A percentile compares a stretch with the other conserved stretches of the same genome.
phyloP scores from a whole-genome alignment of 2,797 vertebrate species.

The Rhynchotus rufescens region DNA sequence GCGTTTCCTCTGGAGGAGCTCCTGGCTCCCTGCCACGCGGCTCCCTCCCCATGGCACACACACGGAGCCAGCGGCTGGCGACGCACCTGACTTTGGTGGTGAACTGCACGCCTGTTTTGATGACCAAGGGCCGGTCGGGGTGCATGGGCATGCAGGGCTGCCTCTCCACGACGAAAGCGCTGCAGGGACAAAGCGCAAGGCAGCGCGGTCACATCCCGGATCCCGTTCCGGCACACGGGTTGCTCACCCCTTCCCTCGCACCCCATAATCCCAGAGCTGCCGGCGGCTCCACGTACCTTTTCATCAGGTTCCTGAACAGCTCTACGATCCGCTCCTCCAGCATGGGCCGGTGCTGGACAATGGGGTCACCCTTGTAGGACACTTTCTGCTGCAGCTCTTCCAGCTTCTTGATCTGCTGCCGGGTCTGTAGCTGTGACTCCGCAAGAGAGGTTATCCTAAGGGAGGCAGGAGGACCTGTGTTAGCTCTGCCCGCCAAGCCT shows the following conservation, averaged over 20 bases:
- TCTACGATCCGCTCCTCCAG: slow-evolving; percentile 98
- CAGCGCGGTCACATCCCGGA: background rate
- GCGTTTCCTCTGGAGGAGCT: fast-evolving
- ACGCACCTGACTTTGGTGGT: slow-evolving; percentile 98
- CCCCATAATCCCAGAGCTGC: background rate
- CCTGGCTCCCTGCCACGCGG: background rate
- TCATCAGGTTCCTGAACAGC: slow-evolving; percentile 96
- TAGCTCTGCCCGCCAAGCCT: background rate
- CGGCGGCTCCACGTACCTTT: slow-evolving; percentile 82
- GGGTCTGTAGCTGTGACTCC: slow-evolving; percentile 97
- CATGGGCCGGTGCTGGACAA: slow-evolving; percentile 95
- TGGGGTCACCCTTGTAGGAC: slow-evolving; percentile 98
- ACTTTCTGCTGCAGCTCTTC: slow-evolving; percentile 99
- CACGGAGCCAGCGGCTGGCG: fast-evolving
- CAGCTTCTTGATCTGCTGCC: slow-evolving; percentile 98
- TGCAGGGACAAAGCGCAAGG: slow-evolving; percentile 50
- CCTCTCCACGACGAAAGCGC: slow-evolving; percentile 96
- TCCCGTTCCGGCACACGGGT: fast-evolving
- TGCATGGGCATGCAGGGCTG: slow-evolving; percentile 99
- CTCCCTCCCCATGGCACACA: fast-evolving
- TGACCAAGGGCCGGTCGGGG: slow-evolving; percentile 95
- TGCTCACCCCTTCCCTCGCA: background rate
- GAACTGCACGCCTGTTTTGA: slow-evolving; percentile 98
- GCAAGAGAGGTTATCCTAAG: slow-evolving; percentile 96
- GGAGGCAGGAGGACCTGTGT: background rate